phyloP scores from a whole-genome alignment of 2,888 invertebrate species.

The Chrysolina oricalcia region DNA sequence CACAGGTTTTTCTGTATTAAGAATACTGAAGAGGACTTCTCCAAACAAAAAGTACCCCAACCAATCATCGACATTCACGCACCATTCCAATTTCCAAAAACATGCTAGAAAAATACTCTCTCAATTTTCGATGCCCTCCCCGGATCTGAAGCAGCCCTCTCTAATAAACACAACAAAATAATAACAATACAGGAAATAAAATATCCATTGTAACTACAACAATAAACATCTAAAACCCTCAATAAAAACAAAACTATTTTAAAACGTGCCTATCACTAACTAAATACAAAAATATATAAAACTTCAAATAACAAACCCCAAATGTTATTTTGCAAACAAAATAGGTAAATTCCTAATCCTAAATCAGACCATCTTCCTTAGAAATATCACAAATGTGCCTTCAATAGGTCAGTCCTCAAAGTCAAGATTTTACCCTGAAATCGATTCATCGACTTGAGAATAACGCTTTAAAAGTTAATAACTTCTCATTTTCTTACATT shows the following conservation, averaged over 20 bases:
- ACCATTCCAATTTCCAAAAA: slow-evolving; percentile 7
- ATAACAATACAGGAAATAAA: slow-evolving; percentile 46
- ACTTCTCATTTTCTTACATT: no score
- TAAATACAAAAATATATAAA: slow-evolving; percentile 49
- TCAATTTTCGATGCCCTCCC: background rate
- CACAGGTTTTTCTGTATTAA: slow-evolving; percentile 68
- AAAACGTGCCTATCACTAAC: slow-evolving; percentile 35
- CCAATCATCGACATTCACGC: slow-evolving; percentile 22
- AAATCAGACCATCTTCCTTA: slow-evolving; percentile 16
- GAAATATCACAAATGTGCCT: slow-evolving; percentile 21
- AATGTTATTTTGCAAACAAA: slow-evolving; percentile 18
- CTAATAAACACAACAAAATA: slow-evolving; percentile 41
- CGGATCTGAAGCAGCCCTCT: slow-evolving; percentile 28
- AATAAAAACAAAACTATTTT: slow-evolving; percentile 40
- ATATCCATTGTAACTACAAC: slow-evolving; percentile 37
- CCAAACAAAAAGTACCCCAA: slow-evolving; percentile 7
- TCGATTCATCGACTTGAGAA: background rate
- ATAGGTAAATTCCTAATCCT: slow-evolving; percentile 11
- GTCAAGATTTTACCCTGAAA: background rate
- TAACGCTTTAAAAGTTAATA: no score
- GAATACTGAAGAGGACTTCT: slow-evolving; percentile 45
- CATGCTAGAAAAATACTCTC: slow-evolving; percentile 16
- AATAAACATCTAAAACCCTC: slow-evolving; percentile 43
- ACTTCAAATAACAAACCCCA: slow-evolving; percentile 36
- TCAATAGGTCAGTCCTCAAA: background rate